Evolutionary conservation across 2,888 invertebrate genomes (phyloP).

Genomic region (Papilio protenor): DNA sequence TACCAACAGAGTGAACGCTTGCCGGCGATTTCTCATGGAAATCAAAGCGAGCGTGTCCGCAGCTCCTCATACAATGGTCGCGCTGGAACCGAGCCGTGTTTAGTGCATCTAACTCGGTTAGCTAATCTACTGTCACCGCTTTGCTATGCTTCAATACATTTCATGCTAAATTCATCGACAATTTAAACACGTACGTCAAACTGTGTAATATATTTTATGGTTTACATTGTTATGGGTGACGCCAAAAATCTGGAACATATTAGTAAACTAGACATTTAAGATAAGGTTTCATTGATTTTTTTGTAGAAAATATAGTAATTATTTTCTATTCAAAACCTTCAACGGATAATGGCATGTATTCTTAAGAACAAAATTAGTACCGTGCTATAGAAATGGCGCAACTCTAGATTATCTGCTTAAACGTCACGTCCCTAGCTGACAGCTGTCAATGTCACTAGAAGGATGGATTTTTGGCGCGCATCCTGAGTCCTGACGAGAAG

Average conservation of each 20-base stretch:
- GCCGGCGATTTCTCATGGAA: slow-evolving; percentile 23
- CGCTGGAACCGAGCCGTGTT: slow-evolving; percentile 22
- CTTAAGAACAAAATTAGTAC: too few species aligned
- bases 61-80: neutral
- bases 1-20: neutral
- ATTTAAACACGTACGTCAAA: neutral
- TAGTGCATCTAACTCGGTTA: slow-evolving; percentile 30
- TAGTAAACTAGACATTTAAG: neutral
- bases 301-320: neutral
- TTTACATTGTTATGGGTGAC: too few species aligned
- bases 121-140: neutral
- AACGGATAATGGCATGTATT: too few species aligned
- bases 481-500: too few species aligned
- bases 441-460: too few species aligned
- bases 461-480: too few species aligned
- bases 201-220: neutral
- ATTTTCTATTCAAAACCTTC: too few species aligned
- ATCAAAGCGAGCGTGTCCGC: slow-evolving; percentile 35
- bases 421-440: too few species aligned
- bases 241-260: too few species aligned
- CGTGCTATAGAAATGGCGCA: too few species aligned
- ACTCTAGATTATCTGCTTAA: too few species aligned
- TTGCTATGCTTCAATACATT: neutral
- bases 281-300: too few species aligned
- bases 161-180: neutral